Evolutionary conservation across 2,113 vertebrate genomes (phyloP).

Genomic region (Serilophus lunatus): DNA sequence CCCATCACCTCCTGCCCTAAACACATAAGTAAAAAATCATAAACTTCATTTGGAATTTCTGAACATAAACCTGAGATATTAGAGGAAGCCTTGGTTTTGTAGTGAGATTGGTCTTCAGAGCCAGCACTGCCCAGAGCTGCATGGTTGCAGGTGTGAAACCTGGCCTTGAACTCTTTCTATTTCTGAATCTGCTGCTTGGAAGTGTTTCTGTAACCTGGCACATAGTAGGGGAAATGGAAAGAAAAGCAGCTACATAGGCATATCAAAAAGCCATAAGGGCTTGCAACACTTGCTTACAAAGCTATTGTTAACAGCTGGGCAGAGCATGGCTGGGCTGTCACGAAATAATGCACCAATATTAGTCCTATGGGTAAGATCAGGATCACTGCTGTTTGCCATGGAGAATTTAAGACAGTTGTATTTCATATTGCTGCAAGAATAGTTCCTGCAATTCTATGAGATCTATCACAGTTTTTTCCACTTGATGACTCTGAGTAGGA

Average conservation of each 20-base stretch:
- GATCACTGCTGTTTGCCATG: neutral
- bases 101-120: neutral
- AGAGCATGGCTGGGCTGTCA: neutral
- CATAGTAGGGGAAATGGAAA: constrained; percentile 35
- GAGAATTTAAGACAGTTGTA: neutral
- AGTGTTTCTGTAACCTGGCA: constrained; percentile 53
- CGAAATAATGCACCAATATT: neutral
- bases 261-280: constrained; percentile 28
- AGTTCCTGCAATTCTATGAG: neutral
- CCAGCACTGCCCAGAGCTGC: neutral
- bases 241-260: constrained; percentile 37
- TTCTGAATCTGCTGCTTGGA: constrained; percentile 54
- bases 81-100: neutral
- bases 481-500: neutral
- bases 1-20: neutral
- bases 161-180: constrained; percentile 63
- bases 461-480: neutral
- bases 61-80: neutral
- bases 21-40: neutral
- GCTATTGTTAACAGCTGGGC: constrained; percentile 29
- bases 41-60: neutral
- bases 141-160: constrained; percentile 51
- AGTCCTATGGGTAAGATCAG: neutral
- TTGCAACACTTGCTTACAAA: constrained; percentile 28
- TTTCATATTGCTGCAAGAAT: neutral